Conservation (phyloP, 37 sponge, comb jelly and placozoan species). For the Aplysina aerophoba region DNA sequence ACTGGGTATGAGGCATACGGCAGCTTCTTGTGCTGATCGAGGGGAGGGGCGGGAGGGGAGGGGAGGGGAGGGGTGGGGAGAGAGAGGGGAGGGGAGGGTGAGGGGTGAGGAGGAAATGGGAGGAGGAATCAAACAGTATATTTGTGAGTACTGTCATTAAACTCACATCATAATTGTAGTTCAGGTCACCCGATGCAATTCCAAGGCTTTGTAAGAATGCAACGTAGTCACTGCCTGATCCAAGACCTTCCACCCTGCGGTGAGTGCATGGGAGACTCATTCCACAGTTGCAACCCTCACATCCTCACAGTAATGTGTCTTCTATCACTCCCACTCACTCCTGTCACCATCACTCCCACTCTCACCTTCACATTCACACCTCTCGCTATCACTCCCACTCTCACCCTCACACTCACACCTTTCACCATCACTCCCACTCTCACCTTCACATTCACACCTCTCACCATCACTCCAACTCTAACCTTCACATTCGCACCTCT, state of each 20-base stretch:
- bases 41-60: neutral
- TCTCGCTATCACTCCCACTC: no score
- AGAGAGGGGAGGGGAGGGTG: neutral
- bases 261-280: no score
- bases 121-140: neutral
- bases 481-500: no score
- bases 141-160: neutral
- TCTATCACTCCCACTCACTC: no score
- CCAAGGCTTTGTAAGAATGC: conserved; percentile 67
- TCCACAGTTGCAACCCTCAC: no score
- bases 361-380: no score
- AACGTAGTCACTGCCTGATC: conserved; percentile 82
- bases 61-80: neutral
- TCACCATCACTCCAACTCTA: no score
- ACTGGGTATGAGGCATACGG: conserved; percentile 49
- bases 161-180: neutral
- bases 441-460: no score
- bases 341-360: no score
- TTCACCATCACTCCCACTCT: no score
- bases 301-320: no score
- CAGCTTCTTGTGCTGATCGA: neutral
- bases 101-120: neutral
- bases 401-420: no score
- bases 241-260: conserved; percentile 47
- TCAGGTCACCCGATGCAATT: conserved; percentile 53